These are phyloP conservation scores for Hydriomena furcata DNA, from an alignment of 2,888 invertebrate species.

Conservation along the genomic window DNA sequence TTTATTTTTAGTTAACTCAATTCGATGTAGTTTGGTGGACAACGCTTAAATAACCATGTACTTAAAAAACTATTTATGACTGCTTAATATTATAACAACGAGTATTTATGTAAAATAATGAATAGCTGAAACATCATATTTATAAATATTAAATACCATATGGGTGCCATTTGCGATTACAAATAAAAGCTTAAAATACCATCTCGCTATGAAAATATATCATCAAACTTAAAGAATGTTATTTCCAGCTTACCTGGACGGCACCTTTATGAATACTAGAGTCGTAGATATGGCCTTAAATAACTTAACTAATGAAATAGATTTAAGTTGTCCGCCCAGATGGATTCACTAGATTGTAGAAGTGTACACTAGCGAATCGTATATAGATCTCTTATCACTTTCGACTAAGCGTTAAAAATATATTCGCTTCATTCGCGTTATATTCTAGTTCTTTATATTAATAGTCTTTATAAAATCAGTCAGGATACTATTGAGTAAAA, in stretches of 20 bases:
- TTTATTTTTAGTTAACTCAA: slow-evolving; percentile 55
- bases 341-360: slow-evolving; percentile 48
- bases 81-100: slow-evolving; percentile 30
- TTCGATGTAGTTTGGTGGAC: slow-evolving; percentile 51
- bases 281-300: slow-evolving; percentile 33
- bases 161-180: slow-evolving; percentile 3
- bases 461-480: slow-evolving; percentile 35
- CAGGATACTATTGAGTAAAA: slow-evolving; percentile 28
- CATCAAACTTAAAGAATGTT: too few relatives aligned
- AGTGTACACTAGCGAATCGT: slow-evolving; percentile 57
- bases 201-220: background rate
- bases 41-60: slow-evolving; percentile 39
- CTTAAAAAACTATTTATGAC: slow-evolving; percentile 34
- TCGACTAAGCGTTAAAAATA: slow-evolving; percentile 49
- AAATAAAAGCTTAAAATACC: background rate
- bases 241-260: background rate
- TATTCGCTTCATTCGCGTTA: slow-evolving; percentile 52
- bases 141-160: background rate
- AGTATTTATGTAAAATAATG: slow-evolving; percentile 11
- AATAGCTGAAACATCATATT: slow-evolving; percentile 12
- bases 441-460: slow-evolving; percentile 42
- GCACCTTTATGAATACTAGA: slow-evolving; percentile 13
- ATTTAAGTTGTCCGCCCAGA: slow-evolving; percentile 38
- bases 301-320: slow-evolving; percentile 29
- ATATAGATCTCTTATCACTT: slow-evolving; percentile 62